A percentile compares a stretch with the other conserved stretches of the same genome.
These are phyloP conservation scores for Distichodus sexfasciatus DNA, from an alignment of 2,797 vertebrate species.

Conservation along the genomic window DNA sequence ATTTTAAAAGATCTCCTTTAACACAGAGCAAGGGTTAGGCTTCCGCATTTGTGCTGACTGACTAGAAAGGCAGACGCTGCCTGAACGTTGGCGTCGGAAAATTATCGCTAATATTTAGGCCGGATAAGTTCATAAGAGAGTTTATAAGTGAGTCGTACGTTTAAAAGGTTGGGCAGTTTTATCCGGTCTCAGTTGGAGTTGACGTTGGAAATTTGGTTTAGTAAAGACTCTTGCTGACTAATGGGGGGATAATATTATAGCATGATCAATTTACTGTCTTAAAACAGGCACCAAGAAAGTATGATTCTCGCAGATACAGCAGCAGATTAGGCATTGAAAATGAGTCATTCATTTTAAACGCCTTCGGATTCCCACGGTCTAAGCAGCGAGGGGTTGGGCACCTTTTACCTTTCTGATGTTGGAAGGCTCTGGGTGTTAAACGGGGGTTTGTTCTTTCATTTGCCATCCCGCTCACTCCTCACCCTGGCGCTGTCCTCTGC, in stretches of 20 bases:
- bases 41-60: constrained; percentile 12
- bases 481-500: constrained; percentile 50
- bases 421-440: constrained; percentile 43
- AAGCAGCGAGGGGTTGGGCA: neutral
- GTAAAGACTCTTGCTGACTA: too few relatives aligned
- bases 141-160: too few relatives aligned
- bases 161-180: too few relatives aligned
- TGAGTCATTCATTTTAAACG: constrained; percentile 3
- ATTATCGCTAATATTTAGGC: too few relatives aligned
- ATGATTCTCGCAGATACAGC: neutral
- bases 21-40: neutral
- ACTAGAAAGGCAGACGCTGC: neutral
- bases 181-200: too few relatives aligned
- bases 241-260: too few relatives aligned
- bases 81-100: neutral
- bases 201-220: too few relatives aligned
- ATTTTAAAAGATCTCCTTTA: constrained; percentile 20
- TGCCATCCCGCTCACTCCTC: constrained; percentile 36
- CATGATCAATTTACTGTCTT: neutral
- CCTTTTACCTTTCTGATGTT: neutral
- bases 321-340: neutral
- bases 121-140: too few relatives aligned
- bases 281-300: too few relatives aligned
- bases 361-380: neutral
- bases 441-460: constrained; percentile 44